Conservation (phyloP, 2,888 invertebrate species). For the Gymnosoma rotundatum region DNA sequence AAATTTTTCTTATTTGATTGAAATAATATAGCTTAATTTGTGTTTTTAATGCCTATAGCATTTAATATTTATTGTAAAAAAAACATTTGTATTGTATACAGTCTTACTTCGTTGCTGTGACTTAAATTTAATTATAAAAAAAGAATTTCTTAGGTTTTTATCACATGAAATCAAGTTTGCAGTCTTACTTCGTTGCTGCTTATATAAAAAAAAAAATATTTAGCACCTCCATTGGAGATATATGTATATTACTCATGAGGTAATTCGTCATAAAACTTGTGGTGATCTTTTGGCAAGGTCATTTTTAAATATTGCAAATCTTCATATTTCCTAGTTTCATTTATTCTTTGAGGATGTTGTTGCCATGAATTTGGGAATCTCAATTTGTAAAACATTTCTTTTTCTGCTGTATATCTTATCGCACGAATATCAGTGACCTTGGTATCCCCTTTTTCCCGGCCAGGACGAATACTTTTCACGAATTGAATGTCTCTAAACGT, state of each 20-base stretch:
- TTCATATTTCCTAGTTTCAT: constrained; percentile 29
- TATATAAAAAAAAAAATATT: constrained; percentile 1
- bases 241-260: constrained; percentile 33
- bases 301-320: constrained; percentile 53
- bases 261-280: constrained; percentile 55
- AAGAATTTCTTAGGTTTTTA: constrained; percentile 36
- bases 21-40: constrained; percentile 9
- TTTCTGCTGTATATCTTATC: constrained; percentile 44
- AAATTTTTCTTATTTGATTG: not conserved
- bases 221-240: constrained; percentile 29
- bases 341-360: constrained; percentile 40
- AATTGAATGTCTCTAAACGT: constrained; percentile 28
- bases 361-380: constrained; percentile 26
- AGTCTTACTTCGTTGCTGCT: constrained; percentile 45
- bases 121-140: constrained; percentile 20
- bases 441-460: constrained; percentile 35
- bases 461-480: constrained; percentile 55
- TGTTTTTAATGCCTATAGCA: constrained; percentile 12
- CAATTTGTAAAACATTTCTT: constrained; percentile 47
- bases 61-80: constrained; percentile 23
- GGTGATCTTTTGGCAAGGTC: constrained; percentile 52
- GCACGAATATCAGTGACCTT: constrained; percentile 37
- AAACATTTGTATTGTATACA: constrained; percentile 44
- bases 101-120: constrained; percentile 52
- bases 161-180: constrained; percentile 40